Evolutionary conservation across 1,140 invertebrate genomes (phyloP).

Genomic region (Caenorhabditis briggsae): DNA sequence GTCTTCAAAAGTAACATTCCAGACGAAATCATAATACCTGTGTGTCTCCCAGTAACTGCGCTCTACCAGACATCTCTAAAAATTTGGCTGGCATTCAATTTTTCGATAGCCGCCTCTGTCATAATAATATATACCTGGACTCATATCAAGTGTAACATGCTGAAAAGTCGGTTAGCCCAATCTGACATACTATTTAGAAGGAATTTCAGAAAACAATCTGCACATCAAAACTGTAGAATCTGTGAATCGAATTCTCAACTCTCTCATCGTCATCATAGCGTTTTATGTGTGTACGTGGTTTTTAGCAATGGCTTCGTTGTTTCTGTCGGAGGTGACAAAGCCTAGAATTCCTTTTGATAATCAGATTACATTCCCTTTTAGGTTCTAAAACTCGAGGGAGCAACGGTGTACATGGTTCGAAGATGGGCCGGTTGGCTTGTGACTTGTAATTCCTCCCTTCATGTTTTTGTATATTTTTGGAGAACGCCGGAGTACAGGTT

Average conservation of each 20-base stretch:
- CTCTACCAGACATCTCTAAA: neutral
- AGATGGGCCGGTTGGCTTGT: neutral
- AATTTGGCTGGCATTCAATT: neutral
- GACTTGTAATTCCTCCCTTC: constrained; percentile 3
- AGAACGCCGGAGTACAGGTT: constrained; percentile 15
- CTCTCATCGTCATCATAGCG: neutral
- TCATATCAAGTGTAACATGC: neutral
- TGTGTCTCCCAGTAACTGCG: neutral
- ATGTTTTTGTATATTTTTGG: constrained; percentile 34
- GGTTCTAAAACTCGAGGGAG: neutral
- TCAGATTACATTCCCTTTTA: neutral
- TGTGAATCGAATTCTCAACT: constrained; percentile 7
- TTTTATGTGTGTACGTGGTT: constrained; percentile 9
- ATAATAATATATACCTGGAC: neutral
- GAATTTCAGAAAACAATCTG: neutral
- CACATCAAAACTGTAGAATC: constrained; percentile 5
- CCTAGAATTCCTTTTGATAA: neutral
- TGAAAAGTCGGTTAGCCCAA: neutral
- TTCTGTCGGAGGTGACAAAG: neutral
- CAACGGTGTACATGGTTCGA: neutral
- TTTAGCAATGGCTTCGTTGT: neutral
- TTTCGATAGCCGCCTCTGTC: neutral
- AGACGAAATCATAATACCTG: neutral
- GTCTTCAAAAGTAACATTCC: neutral
- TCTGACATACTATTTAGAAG: neutral